These are phyloP conservation scores for Gallinago jamesoni DNA, from an alignment of 2,113 vertebrate genomes.

Conservation along the genomic window DNA sequence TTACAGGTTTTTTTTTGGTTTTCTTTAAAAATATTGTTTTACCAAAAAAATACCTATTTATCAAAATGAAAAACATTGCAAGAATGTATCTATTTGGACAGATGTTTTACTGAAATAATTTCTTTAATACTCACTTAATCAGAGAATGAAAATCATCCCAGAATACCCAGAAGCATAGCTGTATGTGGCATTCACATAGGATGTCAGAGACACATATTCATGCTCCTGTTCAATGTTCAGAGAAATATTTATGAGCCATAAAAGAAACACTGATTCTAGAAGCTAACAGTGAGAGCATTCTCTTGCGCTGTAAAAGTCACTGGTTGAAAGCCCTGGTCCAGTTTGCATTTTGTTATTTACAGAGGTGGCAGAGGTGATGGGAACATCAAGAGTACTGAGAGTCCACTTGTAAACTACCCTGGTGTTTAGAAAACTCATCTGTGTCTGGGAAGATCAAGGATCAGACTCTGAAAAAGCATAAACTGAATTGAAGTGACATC, in stretches of 20 bases:
- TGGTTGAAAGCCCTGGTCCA: not conserved
- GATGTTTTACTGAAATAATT: not conserved
- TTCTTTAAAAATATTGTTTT: not conserved
- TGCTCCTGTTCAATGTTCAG: not conserved
- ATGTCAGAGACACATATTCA: not conserved
- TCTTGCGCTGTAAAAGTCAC: not conserved
- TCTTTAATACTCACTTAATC: not conserved
- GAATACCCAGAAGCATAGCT: not conserved
- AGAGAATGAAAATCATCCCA: not conserved
- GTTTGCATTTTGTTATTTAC: not conserved
- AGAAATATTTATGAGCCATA: not conserved
- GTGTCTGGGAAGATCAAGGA: not conserved
- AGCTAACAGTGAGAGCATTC: not conserved
- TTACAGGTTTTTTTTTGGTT: not conserved
- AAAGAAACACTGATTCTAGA: not conserved
- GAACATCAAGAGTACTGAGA: not conserved
- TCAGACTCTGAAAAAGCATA: not conserved
- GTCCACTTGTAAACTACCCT: not conserved
- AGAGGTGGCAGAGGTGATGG: not conserved
- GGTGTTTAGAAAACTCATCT: not conserved
- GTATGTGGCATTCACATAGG: not conserved
- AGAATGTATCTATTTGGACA: not conserved
- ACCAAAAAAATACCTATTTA: not conserved
- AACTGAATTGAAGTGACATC: not conserved
- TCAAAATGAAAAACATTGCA: not conserved